Evolutionary conservation across 2,113 vertebrate species (phyloP).

Genomic region (Scomber japonicus): DNA sequence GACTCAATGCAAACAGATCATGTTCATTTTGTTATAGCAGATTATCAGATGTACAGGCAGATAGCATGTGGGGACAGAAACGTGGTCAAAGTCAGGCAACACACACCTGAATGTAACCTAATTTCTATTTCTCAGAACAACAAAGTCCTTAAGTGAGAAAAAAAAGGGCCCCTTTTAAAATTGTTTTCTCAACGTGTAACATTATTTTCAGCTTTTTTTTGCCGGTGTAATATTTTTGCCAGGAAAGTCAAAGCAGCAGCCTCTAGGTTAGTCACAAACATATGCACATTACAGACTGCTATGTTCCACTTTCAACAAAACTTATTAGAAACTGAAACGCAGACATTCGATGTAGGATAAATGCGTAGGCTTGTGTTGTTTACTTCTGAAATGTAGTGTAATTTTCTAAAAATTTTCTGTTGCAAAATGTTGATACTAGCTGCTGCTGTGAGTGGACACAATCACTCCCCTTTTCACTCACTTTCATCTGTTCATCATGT

Average conservation of each 20-base stretch:
- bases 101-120: constrained; percentile 72
- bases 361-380: neutral
- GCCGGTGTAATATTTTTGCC: constrained; percentile 15
- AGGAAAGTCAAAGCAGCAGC: constrained; percentile 21
- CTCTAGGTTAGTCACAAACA: constrained; percentile 46
- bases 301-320: neutral
- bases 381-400: neutral
- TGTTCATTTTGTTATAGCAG: neutral
- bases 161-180: constrained; percentile 14
- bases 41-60: constrained; percentile 11
- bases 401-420: neutral
- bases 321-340: neutral
- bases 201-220: constrained; percentile 21
- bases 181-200: constrained; percentile 20
- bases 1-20: constrained; percentile 7
- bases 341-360: neutral
- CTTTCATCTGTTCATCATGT: too few species aligned
- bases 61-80: constrained; percentile 36
- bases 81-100: constrained; percentile 20
- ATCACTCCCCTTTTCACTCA: neutral
- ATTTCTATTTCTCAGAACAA: constrained; percentile 25
- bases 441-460: neutral
- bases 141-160: constrained; percentile 18
- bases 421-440: neutral
- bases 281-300: constrained; percentile 16